Evolutionary conservation across 2,797 vertebrate species (phyloP).

Genomic region (Lycodopsis pacificus): DNA sequence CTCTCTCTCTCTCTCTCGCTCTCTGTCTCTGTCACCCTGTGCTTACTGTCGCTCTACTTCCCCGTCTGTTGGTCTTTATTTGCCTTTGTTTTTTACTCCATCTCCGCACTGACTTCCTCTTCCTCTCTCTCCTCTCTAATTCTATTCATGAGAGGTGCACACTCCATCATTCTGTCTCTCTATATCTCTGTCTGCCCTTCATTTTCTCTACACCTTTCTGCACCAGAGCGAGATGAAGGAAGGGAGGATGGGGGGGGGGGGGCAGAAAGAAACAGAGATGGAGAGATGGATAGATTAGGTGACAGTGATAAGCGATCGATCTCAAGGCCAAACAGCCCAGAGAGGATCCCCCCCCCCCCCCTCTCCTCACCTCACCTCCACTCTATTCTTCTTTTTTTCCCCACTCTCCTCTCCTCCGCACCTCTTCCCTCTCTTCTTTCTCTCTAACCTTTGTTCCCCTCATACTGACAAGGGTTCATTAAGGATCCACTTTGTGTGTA

Average conservation of each 20-base stretch:
- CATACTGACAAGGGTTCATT: conserved; percentile 80
- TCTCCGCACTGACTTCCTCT: conserved; percentile 65
- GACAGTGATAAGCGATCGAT: conserved; percentile 83
- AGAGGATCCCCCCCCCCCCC: conserved; percentile 38
- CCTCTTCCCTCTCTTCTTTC: conserved; percentile 47
- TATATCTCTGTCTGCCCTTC: conserved; percentile 78
- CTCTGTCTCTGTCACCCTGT: conserved; percentile 47
- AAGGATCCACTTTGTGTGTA: conserved; percentile 69
- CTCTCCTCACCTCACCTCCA: conserved; percentile 11
- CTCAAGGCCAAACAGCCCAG: conserved; percentile 78
- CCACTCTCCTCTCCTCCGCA: conserved; percentile 37
- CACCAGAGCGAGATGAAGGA: conserved; percentile 48
- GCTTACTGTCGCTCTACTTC: conserved; percentile 65
- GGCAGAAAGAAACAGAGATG: conserved; percentile 35
- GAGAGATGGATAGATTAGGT: conserved; percentile 81
- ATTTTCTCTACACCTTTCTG: conserved; percentile 76
- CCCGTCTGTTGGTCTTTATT: conserved; percentile 74
- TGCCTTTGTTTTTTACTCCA: conserved; percentile 76
- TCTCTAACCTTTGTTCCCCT: conserved; percentile 74
- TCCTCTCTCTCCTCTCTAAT: conserved; percentile 71
- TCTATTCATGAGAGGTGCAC: conserved; percentile 77
- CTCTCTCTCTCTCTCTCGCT: conserved; percentile 9
- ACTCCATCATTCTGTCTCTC: conserved; percentile 80
- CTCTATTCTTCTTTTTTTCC: conserved; percentile 37
- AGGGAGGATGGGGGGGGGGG: conserved; percentile 14